Percentiles rank a stretch among this genome's conserved stretches.
These are phyloP conservation scores for Orthosia gracilis DNA, from an alignment of 2,888 invertebrate genomes.

Conservation along the genomic window DNA sequence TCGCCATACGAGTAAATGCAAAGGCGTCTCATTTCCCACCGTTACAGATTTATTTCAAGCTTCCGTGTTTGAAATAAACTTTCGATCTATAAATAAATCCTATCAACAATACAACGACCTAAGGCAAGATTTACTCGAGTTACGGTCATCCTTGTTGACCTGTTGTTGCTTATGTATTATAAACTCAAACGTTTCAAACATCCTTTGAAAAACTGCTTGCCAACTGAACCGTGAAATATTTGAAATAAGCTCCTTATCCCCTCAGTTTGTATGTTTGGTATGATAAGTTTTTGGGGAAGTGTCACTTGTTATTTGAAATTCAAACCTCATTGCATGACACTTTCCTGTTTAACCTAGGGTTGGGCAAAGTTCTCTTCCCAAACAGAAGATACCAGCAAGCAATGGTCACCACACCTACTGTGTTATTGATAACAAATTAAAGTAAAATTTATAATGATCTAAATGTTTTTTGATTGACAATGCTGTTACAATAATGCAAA, in stretches of 20 bases:
- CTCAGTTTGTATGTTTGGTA: background rate
- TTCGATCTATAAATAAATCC: conserved; percentile 29
- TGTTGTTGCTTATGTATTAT: background rate
- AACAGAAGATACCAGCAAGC: background rate
- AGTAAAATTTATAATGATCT: background rate
- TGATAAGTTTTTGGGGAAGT: too few species aligned
- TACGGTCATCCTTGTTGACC: background rate
- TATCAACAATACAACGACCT: background rate
- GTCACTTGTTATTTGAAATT: background rate
- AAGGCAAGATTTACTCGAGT: background rate
- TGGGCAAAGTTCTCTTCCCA: too few species aligned
- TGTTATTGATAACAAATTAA: background rate
- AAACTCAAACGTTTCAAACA: background rate
- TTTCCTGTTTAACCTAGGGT: background rate
- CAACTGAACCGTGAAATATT: conserved; percentile 28
- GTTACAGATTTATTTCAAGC: conserved; percentile 47
- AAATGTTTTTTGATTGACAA: background rate
- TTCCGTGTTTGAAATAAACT: conserved; percentile 18
- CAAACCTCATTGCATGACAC: background rate
- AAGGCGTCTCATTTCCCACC: conserved; percentile 46
- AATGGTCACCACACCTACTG: background rate
- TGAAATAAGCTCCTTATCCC: background rate
- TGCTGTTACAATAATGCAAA: background rate
- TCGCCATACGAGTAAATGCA: background rate
- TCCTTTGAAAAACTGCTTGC: background rate